Evolutionary conservation across 2,797 vertebrate species (phyloP), one percentile per base, ranked within the genome.

Genomic region (Poeciliopsis turneri): DNA sequence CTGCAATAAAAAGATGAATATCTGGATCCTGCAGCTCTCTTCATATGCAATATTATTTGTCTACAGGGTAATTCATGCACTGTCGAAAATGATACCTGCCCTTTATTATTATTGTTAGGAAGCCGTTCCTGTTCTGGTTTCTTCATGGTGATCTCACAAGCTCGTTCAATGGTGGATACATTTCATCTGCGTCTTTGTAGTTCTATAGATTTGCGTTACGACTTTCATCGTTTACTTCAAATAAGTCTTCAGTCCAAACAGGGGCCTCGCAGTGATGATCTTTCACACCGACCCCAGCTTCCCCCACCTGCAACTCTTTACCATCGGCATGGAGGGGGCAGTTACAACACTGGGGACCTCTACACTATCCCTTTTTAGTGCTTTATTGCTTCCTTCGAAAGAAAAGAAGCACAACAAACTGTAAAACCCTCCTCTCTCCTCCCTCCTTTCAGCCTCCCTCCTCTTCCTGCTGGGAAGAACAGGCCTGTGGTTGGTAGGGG

Each of bases 301-400:
- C 13, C 77, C 55, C 86, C 81, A 74, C 80, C 36, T 3, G 2
- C 57, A 15, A 46, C 64, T 81, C 88, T 78, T 88, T 92, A 87
- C 86, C 85, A 79, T 74, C 70, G 73, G 70, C 71, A 82, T 73
- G 3, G 11, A 81, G 80, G 84, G 82, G 81, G 84, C 68, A 86
- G 87, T 84, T 72, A 77, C 77, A 85, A 80, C 86, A 84, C 87
- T 85, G 85, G 87, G 59, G 85, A 89, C 87, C 86, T 88, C 77
- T 84, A 90, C 74, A 89, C 84, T 77, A 55, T 70, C 25, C 68
- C 68, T 45, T 70, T 70, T 70, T 94, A 94, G 93, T 93, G 89
- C 90, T 95, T 95, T 94, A 94, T 95, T 95, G 92, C 94, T 95
- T 95, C 94, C 94, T 94, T 86, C 84, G 51, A 90, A 90, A 94